phyloP scores from a whole-genome alignment of 2,797 vertebrate species.

The Anguilla pacifica region DNA sequence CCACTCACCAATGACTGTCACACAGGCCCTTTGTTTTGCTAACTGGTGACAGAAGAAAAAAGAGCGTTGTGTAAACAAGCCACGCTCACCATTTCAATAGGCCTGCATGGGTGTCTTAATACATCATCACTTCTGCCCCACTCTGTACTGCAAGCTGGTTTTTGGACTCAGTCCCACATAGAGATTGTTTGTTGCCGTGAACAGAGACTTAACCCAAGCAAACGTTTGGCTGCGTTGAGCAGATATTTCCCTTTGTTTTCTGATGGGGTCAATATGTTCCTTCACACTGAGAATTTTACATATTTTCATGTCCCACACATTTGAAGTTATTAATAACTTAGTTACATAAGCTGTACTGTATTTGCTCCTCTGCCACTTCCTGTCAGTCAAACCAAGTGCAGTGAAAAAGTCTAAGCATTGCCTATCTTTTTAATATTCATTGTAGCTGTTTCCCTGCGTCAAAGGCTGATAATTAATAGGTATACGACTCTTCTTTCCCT shows the following conservation, averaged over 20 bases:
- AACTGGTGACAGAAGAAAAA: slow-evolving; percentile 69
- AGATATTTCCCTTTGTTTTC: slow-evolving; percentile 14
- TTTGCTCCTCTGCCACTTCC: background rate
- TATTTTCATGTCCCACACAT: background rate
- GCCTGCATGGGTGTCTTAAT: slow-evolving; percentile 68
- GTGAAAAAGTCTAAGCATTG: background rate
- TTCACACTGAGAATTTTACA: background rate
- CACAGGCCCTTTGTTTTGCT: slow-evolving; percentile 74
- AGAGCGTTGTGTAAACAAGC: slow-evolving; percentile 76
- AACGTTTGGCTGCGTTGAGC: slow-evolving; percentile 8
- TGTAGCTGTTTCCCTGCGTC: slow-evolving; percentile 46
- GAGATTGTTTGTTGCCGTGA: slow-evolving; percentile 4
- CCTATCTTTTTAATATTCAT: background rate
- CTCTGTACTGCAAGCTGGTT: slow-evolving; percentile 64
- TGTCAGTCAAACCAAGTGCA: slow-evolving; percentile 7
- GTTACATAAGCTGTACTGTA: background rate
- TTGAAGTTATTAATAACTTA: background rate
- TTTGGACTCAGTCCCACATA: slow-evolving; percentile 49
- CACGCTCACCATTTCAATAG: slow-evolving; percentile 73
- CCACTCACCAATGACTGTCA: slow-evolving; percentile 73
- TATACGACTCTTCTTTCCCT: slow-evolving; percentile 53
- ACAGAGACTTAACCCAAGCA: slow-evolving; percentile 26
- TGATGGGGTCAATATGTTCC: background rate
- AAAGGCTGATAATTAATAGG: slow-evolving; percentile 60
- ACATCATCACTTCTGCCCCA: slow-evolving; percentile 51